phyloP scores from a whole-genome alignment of 1,140 invertebrate species.

The Trinorchestia longiramus region DNA sequence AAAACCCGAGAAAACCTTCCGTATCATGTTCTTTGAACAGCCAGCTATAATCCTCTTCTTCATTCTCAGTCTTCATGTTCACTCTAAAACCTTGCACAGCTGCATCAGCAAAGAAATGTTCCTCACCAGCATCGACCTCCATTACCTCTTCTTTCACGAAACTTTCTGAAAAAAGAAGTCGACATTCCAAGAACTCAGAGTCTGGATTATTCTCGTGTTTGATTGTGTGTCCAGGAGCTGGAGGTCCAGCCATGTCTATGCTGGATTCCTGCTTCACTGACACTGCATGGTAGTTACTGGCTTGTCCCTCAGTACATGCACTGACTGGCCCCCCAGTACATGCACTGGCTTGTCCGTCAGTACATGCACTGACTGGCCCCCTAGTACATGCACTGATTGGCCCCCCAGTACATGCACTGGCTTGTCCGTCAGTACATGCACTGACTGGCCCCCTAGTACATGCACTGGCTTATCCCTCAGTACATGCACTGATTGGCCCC shows the following conservation, averaged over 20 bases:
- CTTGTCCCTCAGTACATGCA: too few relatives aligned
- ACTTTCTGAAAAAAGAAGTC: neutral
- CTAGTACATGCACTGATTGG: too few relatives aligned
- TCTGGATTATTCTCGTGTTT: neutral
- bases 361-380: too few relatives aligned
- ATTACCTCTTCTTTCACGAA: neutral
- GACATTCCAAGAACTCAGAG: neutral
- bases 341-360: too few relatives aligned
- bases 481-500: too few relatives aligned
- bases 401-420: too few relatives aligned
- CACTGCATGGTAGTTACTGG: neutral
- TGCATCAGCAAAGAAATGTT: slow-evolving; percentile 46
- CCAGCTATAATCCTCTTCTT: neutral
- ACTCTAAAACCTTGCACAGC: neutral
- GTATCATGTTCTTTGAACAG: neutral
- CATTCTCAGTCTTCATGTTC: neutral
- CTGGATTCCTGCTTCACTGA: neutral
- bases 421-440: too few relatives aligned
- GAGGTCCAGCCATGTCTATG: neutral
- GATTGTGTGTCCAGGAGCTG: neutral
- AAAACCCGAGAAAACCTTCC: neutral
- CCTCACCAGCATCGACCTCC: neutral
- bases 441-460: too few relatives aligned
- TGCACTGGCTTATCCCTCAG: too few relatives aligned
- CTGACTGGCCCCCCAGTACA: too few relatives aligned